Conservation (phyloP, 2,113 vertebrate species). For the Arothron firmamentum region DNA sequence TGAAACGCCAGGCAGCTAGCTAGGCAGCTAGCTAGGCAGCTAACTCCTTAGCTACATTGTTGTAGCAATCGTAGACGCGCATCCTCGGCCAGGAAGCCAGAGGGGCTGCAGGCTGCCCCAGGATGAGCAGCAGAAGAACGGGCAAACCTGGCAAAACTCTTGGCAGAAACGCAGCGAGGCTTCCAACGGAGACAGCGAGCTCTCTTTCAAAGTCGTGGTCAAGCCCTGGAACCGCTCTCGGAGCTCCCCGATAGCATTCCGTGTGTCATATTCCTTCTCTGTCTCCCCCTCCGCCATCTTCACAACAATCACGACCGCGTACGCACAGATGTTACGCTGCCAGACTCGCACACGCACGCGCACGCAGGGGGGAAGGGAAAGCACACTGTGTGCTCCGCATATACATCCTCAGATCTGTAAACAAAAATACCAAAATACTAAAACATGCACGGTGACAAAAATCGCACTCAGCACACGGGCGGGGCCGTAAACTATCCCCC, state of each 20-base stretch:
- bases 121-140: conserved; percentile 58
- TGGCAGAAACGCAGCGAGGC: conserved; percentile 90
- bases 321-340: conserved; percentile 81
- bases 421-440: too few species aligned
- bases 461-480: too few species aligned
- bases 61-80: conserved; percentile 72
- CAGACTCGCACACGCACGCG: conserved; percentile 70
- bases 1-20: conserved; percentile 51
- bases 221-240: conserved; percentile 83
- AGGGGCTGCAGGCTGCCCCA: conserved; percentile 63
- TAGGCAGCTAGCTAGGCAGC: conserved; percentile 57
- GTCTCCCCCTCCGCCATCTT: conserved; percentile 99
- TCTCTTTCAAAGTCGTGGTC: conserved; percentile 79
- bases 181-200: conserved; percentile 77
- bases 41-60: conserved; percentile 74
- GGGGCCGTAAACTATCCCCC: too few species aligned
- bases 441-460: too few species aligned
- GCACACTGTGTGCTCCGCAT: conserved; percentile 32
- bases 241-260: conserved; percentile 81
- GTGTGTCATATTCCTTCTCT: conserved; percentile 85
- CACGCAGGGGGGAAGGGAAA: conserved; percentile 53
- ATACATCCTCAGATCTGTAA: not conserved
- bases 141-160: conserved; percentile 92
- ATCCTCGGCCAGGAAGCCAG: conserved; percentile 75
- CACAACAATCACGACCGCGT: conserved; percentile 95